Conservation (phyloP, 2,113 vertebrate genomes). For the Saccopteryx bilineata region DNA sequence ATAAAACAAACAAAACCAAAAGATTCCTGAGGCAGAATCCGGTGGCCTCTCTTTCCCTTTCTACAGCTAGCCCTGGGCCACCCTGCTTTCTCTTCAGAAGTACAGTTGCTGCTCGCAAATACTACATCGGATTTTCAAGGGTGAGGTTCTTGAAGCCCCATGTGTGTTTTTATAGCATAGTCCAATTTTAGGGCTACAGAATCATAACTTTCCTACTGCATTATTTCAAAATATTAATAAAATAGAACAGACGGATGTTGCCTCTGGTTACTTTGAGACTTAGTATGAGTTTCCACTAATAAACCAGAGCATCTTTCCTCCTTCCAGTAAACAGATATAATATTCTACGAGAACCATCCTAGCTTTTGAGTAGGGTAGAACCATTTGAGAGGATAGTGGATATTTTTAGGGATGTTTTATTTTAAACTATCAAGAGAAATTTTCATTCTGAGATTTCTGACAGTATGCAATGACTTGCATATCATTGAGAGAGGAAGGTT, state of each 20-base stretch:
- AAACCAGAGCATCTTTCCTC: too few relatives aligned
- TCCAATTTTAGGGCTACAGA: neutral
- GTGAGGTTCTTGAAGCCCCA: neutral
- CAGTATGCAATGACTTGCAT: neutral
- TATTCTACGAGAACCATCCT: neutral
- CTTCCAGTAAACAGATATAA: neutral
- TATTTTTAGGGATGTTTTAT: neutral
- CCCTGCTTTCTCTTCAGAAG: neutral
- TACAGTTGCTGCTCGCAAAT: neutral
- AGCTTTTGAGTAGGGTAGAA: neutral
- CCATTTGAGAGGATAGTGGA: neutral
- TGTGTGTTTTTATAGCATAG: neutral
- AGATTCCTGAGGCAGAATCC: too few relatives aligned
- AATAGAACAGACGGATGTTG: fast-evolving
- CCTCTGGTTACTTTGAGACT: neutral
- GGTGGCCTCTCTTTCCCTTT: too few relatives aligned
- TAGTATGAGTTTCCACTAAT: neutral
- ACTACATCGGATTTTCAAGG: neutral
- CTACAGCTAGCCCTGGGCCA: neutral
- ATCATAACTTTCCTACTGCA: neutral
- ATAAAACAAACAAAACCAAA: neutral
- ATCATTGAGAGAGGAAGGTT: neutral
- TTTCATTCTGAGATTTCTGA: neutral
- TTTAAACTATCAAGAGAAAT: neutral
- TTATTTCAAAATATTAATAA: neutral